Evolutionary conservation across 1,140 invertebrate species (phyloP).

Genomic region (Metaphire vulgaris): DNA sequence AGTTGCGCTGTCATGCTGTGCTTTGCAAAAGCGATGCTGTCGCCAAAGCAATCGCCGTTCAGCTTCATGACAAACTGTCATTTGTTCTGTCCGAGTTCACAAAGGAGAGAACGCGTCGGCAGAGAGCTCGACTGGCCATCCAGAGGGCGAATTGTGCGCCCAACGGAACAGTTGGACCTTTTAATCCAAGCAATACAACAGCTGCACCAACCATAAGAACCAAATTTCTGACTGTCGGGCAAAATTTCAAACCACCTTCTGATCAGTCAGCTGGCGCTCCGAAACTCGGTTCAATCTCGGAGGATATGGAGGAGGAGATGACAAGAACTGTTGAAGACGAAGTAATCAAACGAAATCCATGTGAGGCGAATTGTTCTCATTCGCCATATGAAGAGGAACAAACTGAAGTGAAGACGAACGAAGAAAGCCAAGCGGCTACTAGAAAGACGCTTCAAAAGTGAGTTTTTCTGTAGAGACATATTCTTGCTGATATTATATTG

Average conservation of each 20-base stretch:
- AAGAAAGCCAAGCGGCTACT: no score
- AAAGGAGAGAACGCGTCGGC: constrained; percentile 70
- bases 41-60: constrained; percentile 66
- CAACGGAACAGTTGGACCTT: background rate
- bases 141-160: constrained; percentile 59
- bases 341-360: no score
- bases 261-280: constrained; percentile 91
- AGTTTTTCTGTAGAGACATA: no score
- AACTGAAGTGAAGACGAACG: no score
- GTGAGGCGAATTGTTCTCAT: no score
- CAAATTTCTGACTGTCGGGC: constrained; percentile 60
- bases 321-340: no score
- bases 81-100: constrained; percentile 88
- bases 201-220: constrained; percentile 40
- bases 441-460: no score
- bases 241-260: constrained; percentile 72
- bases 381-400: no score
- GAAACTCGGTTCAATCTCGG: constrained; percentile 86
- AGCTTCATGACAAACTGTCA: constrained; percentile 62
- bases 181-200: background rate
- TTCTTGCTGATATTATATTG: no score
- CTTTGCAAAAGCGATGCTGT: constrained; percentile 76
- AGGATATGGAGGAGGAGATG: constrained; percentile 66
- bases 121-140: constrained; percentile 75
- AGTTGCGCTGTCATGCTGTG: constrained; percentile 93